Evolutionary conservation across 2,113 vertebrate species (phyloP), one percentile per base, ranked within the genome.

Genomic region (Zapornia atra): DNA sequence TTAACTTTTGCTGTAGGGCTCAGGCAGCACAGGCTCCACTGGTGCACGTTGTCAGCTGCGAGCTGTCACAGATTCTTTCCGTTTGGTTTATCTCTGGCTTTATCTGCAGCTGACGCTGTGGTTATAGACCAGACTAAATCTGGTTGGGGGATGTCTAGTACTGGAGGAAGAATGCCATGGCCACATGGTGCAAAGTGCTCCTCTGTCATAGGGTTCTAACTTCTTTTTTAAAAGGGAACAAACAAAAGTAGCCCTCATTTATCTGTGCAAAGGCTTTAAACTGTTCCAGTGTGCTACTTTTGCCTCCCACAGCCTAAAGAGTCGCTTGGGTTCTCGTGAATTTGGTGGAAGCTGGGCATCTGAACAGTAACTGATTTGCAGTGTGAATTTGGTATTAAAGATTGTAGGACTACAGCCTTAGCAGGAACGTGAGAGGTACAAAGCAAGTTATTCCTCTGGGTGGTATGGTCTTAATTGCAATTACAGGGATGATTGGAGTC

Each of bases 11-110:
- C 53, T 73, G 19, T n/a, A 18, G 31, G 5, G 3, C 26, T 77
- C 4, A 1, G 48, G 26, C 11, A 53, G 4, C 4, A 0, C 5
- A 22, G 57, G 31, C 34, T 61, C 46, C 8, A 1, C 26, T 19
- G 77, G 63, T 15, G 24, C 31, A 1, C 3, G 3, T 21, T 13
- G n/a, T 53, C 54, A 40, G 44, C 26, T 50, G 46, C 0, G 2
- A 56, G 46, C 34, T 85, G 60, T 56, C 42, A 61, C 9, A 44
- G 36, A 14, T 57, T 78, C 40, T 64, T 82, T 42, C 50, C 4
- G 34, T 56, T 65, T 70, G 56, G 42, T 69, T 40, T 25, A 7
- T 36, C 73, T 87, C 46, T 48, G 44, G 46, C 21, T 73, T 84
- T 75, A 69, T 6, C 40, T 84, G 26, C 26, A 59, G 56, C 56